Conservation (phyloP, 2,797 vertebrate species). For the Gastrophryne carolinensis region DNA sequence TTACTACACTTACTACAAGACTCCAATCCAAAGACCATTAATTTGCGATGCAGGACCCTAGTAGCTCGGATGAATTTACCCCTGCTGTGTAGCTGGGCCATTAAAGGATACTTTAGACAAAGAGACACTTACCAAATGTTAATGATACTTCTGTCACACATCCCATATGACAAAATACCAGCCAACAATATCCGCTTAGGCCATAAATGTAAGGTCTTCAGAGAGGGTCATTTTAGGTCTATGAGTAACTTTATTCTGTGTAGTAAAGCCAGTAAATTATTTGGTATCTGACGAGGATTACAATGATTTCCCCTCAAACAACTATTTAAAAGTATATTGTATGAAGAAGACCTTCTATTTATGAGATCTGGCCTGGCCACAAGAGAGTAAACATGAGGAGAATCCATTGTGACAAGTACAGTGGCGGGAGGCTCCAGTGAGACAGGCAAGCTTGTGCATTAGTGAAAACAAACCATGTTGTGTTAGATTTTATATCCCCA, state of each 20-base stretch:
- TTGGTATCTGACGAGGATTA: background rate
- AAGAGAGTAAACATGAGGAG: constrained; percentile 29
- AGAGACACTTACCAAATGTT: too few species aligned
- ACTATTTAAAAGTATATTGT: background rate
- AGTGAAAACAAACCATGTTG: constrained; percentile 39
- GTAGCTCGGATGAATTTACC: too few species aligned
- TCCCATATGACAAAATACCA: too few species aligned
- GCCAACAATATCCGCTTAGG: too few species aligned
- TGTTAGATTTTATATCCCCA: constrained; percentile 32
- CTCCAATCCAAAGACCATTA: too few species aligned
- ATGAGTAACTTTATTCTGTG: background rate
- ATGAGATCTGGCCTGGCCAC: constrained; percentile 38
- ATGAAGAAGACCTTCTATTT: constrained; percentile 36
- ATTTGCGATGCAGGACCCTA: too few species aligned
- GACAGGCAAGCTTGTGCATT: constrained; percentile 35
- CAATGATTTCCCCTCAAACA: background rate
- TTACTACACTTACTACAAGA: too few species aligned
- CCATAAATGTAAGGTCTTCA: too few species aligned
- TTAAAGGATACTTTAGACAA: too few species aligned
- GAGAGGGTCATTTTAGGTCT: background rate
- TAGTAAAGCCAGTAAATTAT: background rate
- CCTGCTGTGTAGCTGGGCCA: too few species aligned
- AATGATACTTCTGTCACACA: too few species aligned
- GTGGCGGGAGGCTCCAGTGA: constrained; percentile 9
- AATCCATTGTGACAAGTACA: constrained; percentile 47